Conservation (phyloP, 2,797 vertebrate species). For the Alcedo quadribrachys region DNA sequence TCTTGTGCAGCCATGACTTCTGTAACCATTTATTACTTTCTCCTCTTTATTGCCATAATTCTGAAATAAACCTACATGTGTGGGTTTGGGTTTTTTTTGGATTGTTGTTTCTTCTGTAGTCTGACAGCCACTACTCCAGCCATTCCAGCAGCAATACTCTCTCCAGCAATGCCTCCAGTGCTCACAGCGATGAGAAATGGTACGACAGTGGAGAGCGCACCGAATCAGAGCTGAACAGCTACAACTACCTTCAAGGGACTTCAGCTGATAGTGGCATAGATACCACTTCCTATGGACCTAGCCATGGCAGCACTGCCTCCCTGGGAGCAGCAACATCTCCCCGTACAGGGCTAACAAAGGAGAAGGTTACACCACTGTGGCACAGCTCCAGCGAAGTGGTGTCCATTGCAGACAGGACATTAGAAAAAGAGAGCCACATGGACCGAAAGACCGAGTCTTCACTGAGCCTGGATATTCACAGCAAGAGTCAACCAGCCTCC, state of each 20-base stretch:
- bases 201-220: constrained; percentile 87
- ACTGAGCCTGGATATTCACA: constrained; percentile 80
- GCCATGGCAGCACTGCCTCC: constrained; percentile 87
- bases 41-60: background rate
- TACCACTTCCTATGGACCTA: constrained; percentile 87
- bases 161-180: constrained; percentile 93
- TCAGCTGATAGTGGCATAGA: constrained; percentile 93
- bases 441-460: constrained; percentile 83
- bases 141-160: constrained; percentile 97
- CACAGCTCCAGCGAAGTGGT: constrained; percentile 84
- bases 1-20: background rate
- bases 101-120: constrained; percentile 71
- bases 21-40: background rate
- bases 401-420: constrained; percentile 79
- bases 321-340: constrained; percentile 81
- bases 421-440: constrained; percentile 79
- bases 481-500: constrained; percentile 80
- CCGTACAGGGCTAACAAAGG: constrained; percentile 80
- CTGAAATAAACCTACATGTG: background rate
- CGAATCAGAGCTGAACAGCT: constrained; percentile 89
- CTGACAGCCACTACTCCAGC: constrained; percentile 91
- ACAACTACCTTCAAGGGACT: constrained; percentile 90
- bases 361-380: constrained; percentile 89
- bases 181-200: constrained; percentile 97
- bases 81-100: background rate